Evolutionary conservation across 2,888 invertebrate genomes (phyloP).

Genomic region (Lymantria monacha): DNA sequence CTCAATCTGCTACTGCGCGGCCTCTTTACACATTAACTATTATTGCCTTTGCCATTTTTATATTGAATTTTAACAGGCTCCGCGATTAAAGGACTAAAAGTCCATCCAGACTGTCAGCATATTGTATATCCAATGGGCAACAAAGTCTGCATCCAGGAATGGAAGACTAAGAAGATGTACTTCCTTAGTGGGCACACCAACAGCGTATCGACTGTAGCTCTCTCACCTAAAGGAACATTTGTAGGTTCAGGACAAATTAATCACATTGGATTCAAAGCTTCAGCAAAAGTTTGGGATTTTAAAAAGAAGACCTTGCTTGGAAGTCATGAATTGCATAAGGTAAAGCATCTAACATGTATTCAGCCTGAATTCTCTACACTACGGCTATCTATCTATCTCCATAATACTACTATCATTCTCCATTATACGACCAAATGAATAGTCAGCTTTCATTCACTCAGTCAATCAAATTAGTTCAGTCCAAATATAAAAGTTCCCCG

Average conservation of each 20-base stretch:
- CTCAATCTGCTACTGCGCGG: too few species aligned
- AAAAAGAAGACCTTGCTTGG: conserved; percentile 82
- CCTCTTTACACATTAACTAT: too few species aligned
- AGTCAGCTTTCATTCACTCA: too few species aligned
- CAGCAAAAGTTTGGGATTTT: conserved; percentile 94
- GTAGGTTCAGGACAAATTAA: conserved; percentile 95
- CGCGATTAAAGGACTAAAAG: conserved; percentile 82
- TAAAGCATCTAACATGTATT: conserved; percentile 16
- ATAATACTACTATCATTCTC: too few species aligned
- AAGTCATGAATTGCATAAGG: conserved; percentile 93
- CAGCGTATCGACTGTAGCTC: conserved; percentile 88
- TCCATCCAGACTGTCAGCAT: conserved; percentile 88
- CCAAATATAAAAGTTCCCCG: too few species aligned
- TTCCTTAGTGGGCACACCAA: conserved; percentile 92
- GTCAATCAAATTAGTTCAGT: too few species aligned
- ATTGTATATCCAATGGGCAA: conserved; percentile 90
- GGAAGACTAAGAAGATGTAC: conserved; percentile 86
- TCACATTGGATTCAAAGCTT: conserved; percentile 94
- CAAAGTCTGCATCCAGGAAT: conserved; percentile 88
- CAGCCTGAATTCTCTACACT: too few species aligned
- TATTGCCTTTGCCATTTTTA: too few species aligned
- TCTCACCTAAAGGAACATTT: conserved; percentile 88
- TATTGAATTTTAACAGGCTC: conserved; percentile 44
- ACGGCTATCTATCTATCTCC: too few species aligned
- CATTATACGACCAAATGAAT: too few species aligned